Evolutionary conservation across 2,888 invertebrate species (phyloP), one percentile per base, ranked within the genome.

Genomic region (Phymatocera aterrima): DNA sequence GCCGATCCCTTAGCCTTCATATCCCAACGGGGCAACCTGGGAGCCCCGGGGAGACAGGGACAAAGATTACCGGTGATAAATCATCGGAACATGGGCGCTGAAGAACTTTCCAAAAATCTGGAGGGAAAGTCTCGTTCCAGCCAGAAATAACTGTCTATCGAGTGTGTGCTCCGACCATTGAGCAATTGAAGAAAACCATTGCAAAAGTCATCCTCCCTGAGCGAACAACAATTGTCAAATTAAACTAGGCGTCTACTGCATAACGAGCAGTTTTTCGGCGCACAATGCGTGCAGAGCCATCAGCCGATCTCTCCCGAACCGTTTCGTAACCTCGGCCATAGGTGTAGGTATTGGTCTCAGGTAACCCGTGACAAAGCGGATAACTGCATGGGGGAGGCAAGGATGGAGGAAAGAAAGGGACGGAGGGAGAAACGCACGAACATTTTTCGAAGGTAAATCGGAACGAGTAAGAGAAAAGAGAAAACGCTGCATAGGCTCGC

Each of bases 281-380:
- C 51, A 51, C 12, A 10, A 21, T 21, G 0, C 24, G 31, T 60
- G 5, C 31, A 15, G 12, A 37, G 10, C 65, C 65, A 65, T 40
- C 24, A 40, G 40, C 65, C 40, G 40, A n/a, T n/a, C 64, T 18
- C 37, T 64, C 64, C 24, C n/a, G 18, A 31, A 34, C 24, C 5
- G 40, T 28, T 68, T n/a, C 68, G 46, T 21, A 21, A 21, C 46
- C 68, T 68, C 28, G 28, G 6, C n/a, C 31, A 34, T 64, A 37
- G 10, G 51, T 64, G 46, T 3, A 24, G 12, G 12, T 28, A 68
- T 8, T 1, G 24, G 68, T 68, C 24, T 68, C 68, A 43, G 68
- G 68, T 68, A 68, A 68, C 68, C 46, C 68, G 68, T 68, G 68
- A 68, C 68, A 68, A 68, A 68, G 68, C 68, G 43, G 43, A 24